These are phyloP conservation scores for Oligia latruncula DNA, from an alignment of 2,888 invertebrate species.

Conservation along the genomic window DNA sequence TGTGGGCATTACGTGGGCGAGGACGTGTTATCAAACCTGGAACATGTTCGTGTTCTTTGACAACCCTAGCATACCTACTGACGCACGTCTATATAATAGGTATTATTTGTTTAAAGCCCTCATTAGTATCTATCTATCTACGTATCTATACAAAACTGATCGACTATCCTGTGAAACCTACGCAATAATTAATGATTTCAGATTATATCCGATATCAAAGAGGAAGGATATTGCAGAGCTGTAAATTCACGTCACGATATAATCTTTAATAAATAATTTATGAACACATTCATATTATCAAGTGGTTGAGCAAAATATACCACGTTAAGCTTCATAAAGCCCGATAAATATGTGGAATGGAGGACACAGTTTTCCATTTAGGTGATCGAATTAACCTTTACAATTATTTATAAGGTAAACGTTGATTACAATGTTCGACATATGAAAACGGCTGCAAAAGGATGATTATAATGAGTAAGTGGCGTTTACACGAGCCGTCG, in stretches of 20 bases:
- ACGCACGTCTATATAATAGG: slow-evolving; percentile 16
- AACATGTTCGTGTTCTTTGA: slow-evolving; percentile 34
- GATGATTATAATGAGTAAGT: slow-evolving; percentile 68
- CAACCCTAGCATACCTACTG: slow-evolving; percentile 22
- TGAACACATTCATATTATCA: slow-evolving; percentile 30
- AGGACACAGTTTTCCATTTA: slow-evolving; percentile 37
- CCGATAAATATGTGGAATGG: slow-evolving; percentile 19
- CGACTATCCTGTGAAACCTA: slow-evolving; percentile 8
- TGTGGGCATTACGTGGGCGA: slow-evolving; percentile 42
- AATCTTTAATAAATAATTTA: slow-evolving; percentile 48
- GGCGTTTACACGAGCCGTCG: slow-evolving; percentile 74
- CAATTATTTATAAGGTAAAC: slow-evolving; percentile 50
- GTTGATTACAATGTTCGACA: slow-evolving; percentile 58
- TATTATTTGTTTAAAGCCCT: slow-evolving; percentile 25
- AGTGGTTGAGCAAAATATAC: slow-evolving; percentile 24
- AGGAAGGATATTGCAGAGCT: slow-evolving; percentile 50
- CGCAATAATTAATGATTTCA: slow-evolving; percentile 44
- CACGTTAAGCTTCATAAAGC: slow-evolving; percentile 18
- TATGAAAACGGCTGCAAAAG: slow-evolving; percentile 58
- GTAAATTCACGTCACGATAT: slow-evolving; percentile 47
- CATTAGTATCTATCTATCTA: slow-evolving; percentile 3
- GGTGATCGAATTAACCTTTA: slow-evolving; percentile 42
- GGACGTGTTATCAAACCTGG: slow-evolving; percentile 38
- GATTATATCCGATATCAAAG: slow-evolving; percentile 32
- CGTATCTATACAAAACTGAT: slow-evolving; percentile 23